Percentiles rank a stretch among this genome's conserved stretches.
phyloP scores from a whole-genome alignment of 2,113 vertebrate species.

The Promerops cafer region DNA sequence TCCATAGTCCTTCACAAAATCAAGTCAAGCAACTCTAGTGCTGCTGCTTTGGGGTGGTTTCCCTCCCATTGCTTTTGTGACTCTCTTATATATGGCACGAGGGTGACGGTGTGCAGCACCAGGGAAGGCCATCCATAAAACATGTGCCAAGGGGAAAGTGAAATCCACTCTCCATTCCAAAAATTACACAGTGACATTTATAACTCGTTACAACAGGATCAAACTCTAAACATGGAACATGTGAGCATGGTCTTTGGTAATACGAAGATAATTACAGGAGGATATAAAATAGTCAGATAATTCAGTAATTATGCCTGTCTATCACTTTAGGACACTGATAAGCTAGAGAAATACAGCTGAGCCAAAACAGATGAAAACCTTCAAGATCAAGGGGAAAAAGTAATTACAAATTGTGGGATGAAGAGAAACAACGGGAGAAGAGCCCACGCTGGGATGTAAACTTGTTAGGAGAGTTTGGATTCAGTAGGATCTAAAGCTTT shows the following conservation, averaged over 20 bases:
- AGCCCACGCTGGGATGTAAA: neutral
- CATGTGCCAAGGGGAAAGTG: neutral
- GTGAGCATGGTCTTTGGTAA: neutral
- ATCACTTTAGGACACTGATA: neutral
- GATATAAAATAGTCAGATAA: neutral
- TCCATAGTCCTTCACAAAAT: neutral
- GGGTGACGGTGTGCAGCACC: neutral
- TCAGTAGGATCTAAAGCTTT: neutral
- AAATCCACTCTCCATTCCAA: neutral
- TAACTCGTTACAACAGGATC: neutral
- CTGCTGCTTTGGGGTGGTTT: neutral
- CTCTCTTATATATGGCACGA: fast-evolving
- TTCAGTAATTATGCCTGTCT: neutral
- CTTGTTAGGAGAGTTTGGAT: neutral
- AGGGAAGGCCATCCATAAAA: neutral
- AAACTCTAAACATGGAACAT: neutral
- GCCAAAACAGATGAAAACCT: neutral
- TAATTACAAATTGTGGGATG: neutral
- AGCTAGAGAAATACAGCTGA: neutral
- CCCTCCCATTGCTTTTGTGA: fast-evolving
- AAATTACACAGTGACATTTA: neutral
- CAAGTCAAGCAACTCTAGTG: neutral
- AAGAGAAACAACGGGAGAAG: neutral
- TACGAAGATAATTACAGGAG: neutral
- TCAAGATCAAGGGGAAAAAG: neutral